Evolutionary conservation across 1,140 invertebrate species (phyloP).

Genomic region (Wasmannia auropunctata): DNA sequence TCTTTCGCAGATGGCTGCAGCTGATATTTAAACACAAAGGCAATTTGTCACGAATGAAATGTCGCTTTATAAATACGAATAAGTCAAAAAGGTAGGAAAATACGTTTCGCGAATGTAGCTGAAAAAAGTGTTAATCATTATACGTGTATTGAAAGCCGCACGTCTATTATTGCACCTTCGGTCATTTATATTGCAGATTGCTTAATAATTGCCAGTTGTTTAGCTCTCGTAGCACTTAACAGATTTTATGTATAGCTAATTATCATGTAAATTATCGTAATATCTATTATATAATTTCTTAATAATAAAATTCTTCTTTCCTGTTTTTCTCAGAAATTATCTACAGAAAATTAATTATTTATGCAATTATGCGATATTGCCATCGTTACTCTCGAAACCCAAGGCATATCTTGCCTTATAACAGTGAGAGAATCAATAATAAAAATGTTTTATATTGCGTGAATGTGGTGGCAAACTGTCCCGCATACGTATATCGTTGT

Average conservation of each 20-base stretch:
- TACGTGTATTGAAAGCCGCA: not conserved
- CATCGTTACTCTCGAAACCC: not conserved
- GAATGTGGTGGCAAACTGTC: too few relatives aligned
- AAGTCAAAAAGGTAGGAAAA: not conserved
- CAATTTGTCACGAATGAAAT: not conserved
- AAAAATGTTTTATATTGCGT: too few relatives aligned
- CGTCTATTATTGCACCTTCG: not conserved
- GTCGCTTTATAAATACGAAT: not conserved
- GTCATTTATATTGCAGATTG: not conserved
- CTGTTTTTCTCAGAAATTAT: not conserved
- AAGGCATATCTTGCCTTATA: not conserved
- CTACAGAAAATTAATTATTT: not conserved
- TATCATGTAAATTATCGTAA: too few relatives aligned
- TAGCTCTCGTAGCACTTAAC: not conserved
- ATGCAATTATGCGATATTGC: not conserved
- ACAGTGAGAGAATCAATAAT: too few relatives aligned
- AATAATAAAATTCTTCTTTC: not conserved
- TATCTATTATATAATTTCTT: not conserved
- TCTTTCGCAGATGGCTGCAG: not conserved
- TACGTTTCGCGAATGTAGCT: not conserved
- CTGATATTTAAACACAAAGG: conserved; percentile 26
- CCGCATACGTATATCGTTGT: not conserved
- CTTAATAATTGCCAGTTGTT: not conserved
- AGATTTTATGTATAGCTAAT: not conserved
- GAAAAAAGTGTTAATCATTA: not conserved